These are phyloP conservation scores for Brachionus rubens DNA, from an alignment of 1,140 invertebrate species.

Conservation along the genomic window DNA sequence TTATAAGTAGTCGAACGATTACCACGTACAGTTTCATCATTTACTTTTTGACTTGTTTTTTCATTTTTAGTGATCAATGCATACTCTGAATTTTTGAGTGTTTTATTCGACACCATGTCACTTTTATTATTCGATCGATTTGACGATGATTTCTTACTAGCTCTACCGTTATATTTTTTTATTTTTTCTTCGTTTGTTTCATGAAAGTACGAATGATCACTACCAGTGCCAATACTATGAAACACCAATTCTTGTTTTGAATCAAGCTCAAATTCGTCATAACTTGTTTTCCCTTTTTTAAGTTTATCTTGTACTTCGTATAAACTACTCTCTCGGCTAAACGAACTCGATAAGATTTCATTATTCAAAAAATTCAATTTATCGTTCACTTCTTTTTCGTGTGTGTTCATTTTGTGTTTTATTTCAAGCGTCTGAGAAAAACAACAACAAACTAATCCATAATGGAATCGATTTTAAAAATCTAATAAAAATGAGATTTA, in stretches of 20 bases:
- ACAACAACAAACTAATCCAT: neutral
- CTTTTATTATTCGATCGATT: neutral
- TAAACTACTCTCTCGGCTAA: constrained; percentile 3
- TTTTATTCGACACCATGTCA: neutral
- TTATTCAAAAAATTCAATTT: constrained; percentile 7
- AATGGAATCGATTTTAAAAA: neutral
- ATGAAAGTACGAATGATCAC: constrained; percentile 24
- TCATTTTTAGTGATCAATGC: neutral
- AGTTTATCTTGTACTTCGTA: neutral
- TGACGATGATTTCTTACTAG: neutral
- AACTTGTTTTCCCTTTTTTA: neutral
- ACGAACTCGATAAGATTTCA: neutral
- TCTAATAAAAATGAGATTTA: no score
- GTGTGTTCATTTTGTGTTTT: no score
- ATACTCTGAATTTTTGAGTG: neutral
- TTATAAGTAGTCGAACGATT: constrained; percentile 16
- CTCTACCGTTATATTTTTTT: neutral
- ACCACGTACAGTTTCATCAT: neutral
- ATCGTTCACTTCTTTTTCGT: neutral
- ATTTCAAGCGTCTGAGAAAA: no score
- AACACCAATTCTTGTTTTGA: constrained; percentile 14
- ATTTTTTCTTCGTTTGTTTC: constrained; percentile 1
- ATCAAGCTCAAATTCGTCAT: constrained; percentile 4
- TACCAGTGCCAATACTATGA: constrained; percentile 32
- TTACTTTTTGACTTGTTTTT: neutral